A percentile compares a stretch with the other conserved stretches of the same genome.
phyloP scores from a whole-genome alignment of 1,140 invertebrate species.

The Rhagoletis pomonella region DNA sequence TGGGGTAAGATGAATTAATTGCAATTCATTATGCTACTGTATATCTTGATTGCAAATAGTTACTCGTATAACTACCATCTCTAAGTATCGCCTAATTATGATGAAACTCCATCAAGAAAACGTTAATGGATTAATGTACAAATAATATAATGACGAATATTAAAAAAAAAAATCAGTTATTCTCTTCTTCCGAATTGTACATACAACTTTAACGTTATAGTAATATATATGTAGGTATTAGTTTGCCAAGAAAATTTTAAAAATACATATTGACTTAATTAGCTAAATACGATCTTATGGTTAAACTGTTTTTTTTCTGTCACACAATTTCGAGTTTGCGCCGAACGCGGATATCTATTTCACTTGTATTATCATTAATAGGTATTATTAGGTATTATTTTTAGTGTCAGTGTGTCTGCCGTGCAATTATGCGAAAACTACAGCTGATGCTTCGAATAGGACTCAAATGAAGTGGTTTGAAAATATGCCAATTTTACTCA shows the following conservation, averaged over 20 bases:
- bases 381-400: not conserved
- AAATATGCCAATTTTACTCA: no score
- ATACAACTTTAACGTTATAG: constrained; percentile 34
- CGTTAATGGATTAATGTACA: constrained; percentile 19
- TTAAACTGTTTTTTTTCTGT: not conserved
- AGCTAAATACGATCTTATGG: constrained; percentile 43
- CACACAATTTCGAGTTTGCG: constrained; percentile 40
- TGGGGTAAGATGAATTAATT: constrained; percentile 10
- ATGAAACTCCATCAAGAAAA: constrained; percentile 8
- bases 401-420: not conserved
- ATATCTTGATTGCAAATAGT: constrained; percentile 16
- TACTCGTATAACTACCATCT: not conserved
- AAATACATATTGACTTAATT: constrained; percentile 46
- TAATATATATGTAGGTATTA: constrained; percentile 18
- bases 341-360: constrained; percentile 11
- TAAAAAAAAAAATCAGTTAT: constrained; percentile 3
- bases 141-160: constrained; percentile 32
- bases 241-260: constrained; percentile 37
- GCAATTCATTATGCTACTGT: constrained; percentile 19
- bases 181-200: constrained; percentile 5
- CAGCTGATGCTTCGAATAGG: not conserved
- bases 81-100: constrained; percentile 15
- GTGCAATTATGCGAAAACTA: not conserved
- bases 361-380: constrained; percentile 12
- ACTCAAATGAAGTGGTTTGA: not conserved